Conservation (phyloP, 2,888 invertebrate genomes). For the Meghimatium bilineatum region DNA sequence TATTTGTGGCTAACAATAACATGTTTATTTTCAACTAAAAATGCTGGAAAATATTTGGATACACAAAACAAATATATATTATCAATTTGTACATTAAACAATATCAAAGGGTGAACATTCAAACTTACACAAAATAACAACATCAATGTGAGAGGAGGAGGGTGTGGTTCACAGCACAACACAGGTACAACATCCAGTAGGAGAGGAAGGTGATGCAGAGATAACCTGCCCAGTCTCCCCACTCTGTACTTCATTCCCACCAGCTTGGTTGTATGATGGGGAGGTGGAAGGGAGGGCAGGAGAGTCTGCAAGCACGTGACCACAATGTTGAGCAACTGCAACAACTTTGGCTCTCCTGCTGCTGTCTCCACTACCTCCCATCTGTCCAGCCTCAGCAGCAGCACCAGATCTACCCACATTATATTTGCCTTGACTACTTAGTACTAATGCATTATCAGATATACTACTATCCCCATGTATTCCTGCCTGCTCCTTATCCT, state of each 20-base stretch:
- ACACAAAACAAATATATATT: neutral
- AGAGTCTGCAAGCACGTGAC: slow-evolving; percentile 31
- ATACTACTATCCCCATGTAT: neutral
- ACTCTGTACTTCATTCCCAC: slow-evolving; percentile 29
- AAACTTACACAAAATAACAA: slow-evolving; percentile 44
- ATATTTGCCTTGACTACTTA: neutral
- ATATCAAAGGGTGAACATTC: neutral
- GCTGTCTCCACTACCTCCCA: slow-evolving; percentile 35
- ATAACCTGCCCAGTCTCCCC: slow-evolving; percentile 10
- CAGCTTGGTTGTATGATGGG: slow-evolving; percentile 17
- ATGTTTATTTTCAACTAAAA: no score
- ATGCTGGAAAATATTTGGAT: neutral
- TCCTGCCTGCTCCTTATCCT: neutral
- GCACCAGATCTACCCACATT: neutral
- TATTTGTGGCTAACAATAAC: no score
- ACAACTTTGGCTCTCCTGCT: slow-evolving; percentile 16
- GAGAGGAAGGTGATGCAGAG: slow-evolving; percentile 28
- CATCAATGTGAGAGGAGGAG: slow-evolving; percentile 20
- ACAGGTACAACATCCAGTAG: slow-evolving; percentile 47
- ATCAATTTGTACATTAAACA: neutral
- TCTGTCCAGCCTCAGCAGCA: neutral
- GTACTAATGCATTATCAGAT: neutral
- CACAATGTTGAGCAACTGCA: slow-evolving; percentile 39
- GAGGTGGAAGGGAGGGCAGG: slow-evolving; percentile 21
- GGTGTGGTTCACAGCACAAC: slow-evolving; percentile 34